Percentiles rank a stretch among this genome's conserved stretches.
phyloP scores from a whole-genome alignment of 1,140 invertebrate genomes.

The Doryteuthis pealeii region DNA sequence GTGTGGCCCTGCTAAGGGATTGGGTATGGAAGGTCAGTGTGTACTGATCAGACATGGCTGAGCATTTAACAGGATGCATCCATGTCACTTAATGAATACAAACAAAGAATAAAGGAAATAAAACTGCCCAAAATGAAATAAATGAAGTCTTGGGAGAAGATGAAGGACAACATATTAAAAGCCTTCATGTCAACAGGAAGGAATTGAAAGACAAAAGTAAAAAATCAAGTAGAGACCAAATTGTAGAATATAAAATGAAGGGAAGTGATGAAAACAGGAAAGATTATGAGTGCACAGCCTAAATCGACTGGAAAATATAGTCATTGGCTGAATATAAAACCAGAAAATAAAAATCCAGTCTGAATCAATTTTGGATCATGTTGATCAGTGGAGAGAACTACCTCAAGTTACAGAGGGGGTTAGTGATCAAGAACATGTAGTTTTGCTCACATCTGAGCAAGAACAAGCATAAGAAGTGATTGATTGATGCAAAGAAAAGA shows the following conservation, averaged over 20 bases:
- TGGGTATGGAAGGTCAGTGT: neutral
- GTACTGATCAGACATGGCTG: neutral
- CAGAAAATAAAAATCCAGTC: neutral
- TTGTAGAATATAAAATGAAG: no score
- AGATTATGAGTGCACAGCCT: neutral
- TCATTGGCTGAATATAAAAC: neutral
- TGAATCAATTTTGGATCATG: neutral
- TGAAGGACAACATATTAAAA: neutral
- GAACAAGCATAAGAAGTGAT: no score
- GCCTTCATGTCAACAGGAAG: neutral
- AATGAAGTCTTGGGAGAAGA: neutral
- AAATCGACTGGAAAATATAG: neutral
- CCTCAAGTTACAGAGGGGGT: neutral
- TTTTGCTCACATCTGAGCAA: no score
- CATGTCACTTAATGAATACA: neutral
- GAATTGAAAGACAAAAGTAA: no score
- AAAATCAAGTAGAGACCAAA: neutral
- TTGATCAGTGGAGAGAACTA: neutral
- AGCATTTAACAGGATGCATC: neutral
- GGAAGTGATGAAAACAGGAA: neutral
- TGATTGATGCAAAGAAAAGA: neutral
- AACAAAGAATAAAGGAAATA: neutral
- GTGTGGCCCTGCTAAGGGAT: neutral
- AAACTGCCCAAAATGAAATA: neutral
- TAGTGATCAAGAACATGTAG: neutral